These are phyloP conservation scores for Tapirus terrestris DNA, from an alignment of 2,113 vertebrate species.

Conservation along the genomic window DNA sequence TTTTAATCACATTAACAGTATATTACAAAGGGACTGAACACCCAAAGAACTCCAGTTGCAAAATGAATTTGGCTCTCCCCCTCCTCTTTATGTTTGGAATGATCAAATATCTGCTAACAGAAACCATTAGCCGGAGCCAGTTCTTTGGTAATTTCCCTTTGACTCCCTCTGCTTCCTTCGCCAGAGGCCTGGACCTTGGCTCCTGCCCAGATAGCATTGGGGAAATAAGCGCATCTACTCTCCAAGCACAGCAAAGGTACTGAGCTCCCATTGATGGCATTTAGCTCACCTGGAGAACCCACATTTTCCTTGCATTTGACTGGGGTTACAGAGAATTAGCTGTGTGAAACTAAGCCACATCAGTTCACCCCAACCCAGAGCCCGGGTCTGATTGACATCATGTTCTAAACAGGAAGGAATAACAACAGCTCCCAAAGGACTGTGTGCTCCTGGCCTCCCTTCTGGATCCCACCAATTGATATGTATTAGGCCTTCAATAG, in stretches of 20 bases:
- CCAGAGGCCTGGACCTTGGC: slow-evolving; percentile 29
- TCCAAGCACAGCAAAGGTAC: neutral
- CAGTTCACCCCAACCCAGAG: neutral
- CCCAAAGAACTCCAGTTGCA: slow-evolving; percentile 55
- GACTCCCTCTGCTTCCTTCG: slow-evolving; percentile 18
- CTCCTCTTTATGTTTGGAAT: slow-evolving; percentile 23
- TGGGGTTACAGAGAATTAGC: neutral
- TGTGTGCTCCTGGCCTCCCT: neutral
- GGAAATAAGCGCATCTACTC: neutral
- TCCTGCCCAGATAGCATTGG: neutral
- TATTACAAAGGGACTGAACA: slow-evolving; percentile 62
- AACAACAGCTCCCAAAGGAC: neutral
- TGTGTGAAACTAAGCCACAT: neutral
- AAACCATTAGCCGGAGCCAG: neutral
- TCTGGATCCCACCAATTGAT: neutral
- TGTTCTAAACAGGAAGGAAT: neutral
- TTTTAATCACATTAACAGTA: slow-evolving; percentile 76
- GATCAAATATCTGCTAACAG: neutral
- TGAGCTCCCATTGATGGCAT: neutral
- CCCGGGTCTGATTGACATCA: neutral
- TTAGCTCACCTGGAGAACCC: neutral
- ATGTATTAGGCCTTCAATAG: neutral
- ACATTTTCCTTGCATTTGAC: neutral
- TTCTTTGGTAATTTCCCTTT: neutral
- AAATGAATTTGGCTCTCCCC: slow-evolving; percentile 57